Base-by-base conservation (phyloP, 2,113 vertebrate genomes). In the Corythornis vintsioides region DNA sequence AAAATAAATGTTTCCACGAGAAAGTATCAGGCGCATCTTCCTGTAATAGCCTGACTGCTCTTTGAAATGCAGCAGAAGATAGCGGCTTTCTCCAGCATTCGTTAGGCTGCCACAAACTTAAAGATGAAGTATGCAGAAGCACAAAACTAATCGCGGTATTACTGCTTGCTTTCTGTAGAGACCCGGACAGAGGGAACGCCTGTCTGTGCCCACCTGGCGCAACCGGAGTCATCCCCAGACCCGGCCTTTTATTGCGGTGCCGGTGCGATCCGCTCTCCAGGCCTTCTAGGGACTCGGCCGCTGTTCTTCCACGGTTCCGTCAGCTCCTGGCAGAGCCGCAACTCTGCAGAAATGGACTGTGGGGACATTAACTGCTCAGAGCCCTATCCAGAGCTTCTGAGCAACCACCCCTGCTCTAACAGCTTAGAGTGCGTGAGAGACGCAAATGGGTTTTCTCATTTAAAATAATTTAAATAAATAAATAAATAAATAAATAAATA, bases 391-490 rank as follows among this genome's bases (percentile, higher is more conserved):
- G 53, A 35, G 73, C 43, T 59, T 8, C 24, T 2, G 1, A 50
- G 22, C 19, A 33, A 5, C 10, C 42, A 10, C 5, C 7, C 4
- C 18, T 24, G 21, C 17, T 2, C 38, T 2, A 2, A 7, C 33
- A 28, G 28, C 14, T 16, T 11, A 2, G 8, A 69, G 55, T 0
- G 35, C 8, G 1, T 1, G 59, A 47, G 38, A 26, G 42, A 22
- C 5, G 64, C 56, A 8, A 90, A 59, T 0, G 7, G 10, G 9
- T 26, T 45, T 52, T 59, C 11, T 20, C 24, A 5, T 26, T n/a
- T 26, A 7, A 50, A 55, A 35, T 12, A 15, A 16, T 53, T 28
- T 29, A 53, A 31, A 26, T 28, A 28, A 29, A 6, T 12, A 55
- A 55, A 10, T 8, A 48, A 48, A 48, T 6, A 48, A 48, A 38